phyloP scores from a whole-genome alignment of 2,113 vertebrate species.

The Garra rufa region DNA sequence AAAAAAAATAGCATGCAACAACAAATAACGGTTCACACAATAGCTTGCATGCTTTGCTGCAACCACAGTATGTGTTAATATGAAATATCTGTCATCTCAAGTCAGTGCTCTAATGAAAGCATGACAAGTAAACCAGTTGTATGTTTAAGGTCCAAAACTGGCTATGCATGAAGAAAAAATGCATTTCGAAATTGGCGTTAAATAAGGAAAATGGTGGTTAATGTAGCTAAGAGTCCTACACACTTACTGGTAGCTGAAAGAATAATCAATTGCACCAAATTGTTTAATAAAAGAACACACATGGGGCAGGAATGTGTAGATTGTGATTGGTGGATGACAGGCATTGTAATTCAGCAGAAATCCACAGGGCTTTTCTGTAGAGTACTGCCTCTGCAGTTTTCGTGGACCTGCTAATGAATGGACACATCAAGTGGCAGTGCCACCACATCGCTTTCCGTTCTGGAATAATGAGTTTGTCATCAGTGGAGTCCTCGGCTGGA shows the following conservation, averaged over 20 bases:
- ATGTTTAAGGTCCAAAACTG: neutral
- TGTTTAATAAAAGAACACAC: neutral
- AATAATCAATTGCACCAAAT: neutral
- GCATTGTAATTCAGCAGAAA: neutral
- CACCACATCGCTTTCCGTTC: neutral
- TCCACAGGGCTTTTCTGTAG: conserved; percentile 10
- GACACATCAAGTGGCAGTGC: neutral
- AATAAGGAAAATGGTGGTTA: neutral
- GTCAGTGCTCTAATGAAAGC: neutral
- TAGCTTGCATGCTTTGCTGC: neutral
- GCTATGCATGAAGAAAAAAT: neutral
- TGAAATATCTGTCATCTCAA: neutral
- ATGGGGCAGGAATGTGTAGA: neutral
- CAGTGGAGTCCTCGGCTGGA: neutral
- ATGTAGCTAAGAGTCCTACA: neutral
- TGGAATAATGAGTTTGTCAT: neutral
- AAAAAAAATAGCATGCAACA: too few species aligned
- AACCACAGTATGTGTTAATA: neutral
- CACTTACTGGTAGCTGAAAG: neutral
- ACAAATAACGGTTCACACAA: neutral
- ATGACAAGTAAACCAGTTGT: neutral
- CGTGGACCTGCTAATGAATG: neutral
- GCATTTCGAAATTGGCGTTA: neutral
- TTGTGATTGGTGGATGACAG: neutral
- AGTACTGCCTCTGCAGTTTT: neutral